phyloP scores from a whole-genome alignment of 1,140 invertebrate species.

The Drosophila dunni region DNA sequence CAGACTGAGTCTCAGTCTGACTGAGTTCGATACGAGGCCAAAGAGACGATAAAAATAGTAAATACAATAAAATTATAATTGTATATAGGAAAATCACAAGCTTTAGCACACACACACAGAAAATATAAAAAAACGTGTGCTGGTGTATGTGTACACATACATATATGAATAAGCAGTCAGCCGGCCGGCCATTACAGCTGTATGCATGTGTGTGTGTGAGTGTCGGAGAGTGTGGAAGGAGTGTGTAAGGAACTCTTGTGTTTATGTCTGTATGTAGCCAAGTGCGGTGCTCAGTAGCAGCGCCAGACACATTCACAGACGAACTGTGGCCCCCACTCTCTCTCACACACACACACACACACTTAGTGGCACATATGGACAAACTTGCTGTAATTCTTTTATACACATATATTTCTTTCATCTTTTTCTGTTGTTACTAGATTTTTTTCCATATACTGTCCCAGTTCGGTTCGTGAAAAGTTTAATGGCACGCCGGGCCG shows the following conservation, averaged over 20 bases:
- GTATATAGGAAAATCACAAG: constrained; percentile 82
- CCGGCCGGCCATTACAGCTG: constrained; percentile 73
- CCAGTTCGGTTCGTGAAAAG: constrained; percentile 82
- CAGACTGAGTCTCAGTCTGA: constrained; percentile 57
- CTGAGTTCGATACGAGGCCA: constrained; percentile 78
- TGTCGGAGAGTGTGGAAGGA: too few species aligned
- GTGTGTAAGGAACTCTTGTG: constrained; percentile 8
- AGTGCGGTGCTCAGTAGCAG: constrained; percentile 42
- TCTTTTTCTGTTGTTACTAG: constrained; percentile 82
- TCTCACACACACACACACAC: constrained; percentile 28
- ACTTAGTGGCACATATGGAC: constrained; percentile 42
- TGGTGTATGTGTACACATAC: not conserved
- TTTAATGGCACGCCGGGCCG: constrained; percentile 73
- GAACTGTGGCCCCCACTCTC: constrained; percentile 31
- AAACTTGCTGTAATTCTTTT: constrained; percentile 81
- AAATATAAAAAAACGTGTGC: constrained; percentile 1
- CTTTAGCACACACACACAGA: constrained; percentile 43
- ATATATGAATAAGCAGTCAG: constrained; percentile 47
- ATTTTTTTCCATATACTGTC: constrained; percentile 78
- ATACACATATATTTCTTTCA: constrained; percentile 81
- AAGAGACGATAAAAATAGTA: constrained; percentile 82
- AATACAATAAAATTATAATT: constrained; percentile 84
- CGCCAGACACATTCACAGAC: constrained; percentile 65
- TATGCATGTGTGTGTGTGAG: constrained; percentile 49
- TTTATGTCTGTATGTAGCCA: constrained; percentile 50